Evolutionary conservation across 2,888 invertebrate genomes (phyloP), one percentile per base, ranked within the genome.

Genomic region (Scaptomyza reducta): DNA sequence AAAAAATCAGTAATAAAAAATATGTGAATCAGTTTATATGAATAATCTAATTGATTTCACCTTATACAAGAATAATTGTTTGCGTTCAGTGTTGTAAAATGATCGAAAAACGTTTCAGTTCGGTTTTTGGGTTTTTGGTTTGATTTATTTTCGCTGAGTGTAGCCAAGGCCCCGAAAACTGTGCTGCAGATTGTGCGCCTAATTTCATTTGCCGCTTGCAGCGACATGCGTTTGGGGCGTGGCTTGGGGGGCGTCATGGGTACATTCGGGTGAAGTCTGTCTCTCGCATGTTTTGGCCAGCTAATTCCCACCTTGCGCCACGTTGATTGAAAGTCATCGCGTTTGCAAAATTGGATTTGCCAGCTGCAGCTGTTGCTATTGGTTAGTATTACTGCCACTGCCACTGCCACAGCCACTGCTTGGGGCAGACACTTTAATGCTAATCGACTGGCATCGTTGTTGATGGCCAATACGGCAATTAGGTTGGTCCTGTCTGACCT

Each of bases 121-220:
- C 14, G 14, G 14, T 38, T 14, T 14, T 9, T 33, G 13, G 33
- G 13, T 38, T 38, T 38, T 38, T 7, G 2, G 1, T 6, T 33
- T 49, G 3, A 1, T 41, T 18, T 11, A 5, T 33, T 33, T 33
- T 33, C 49, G 18, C 49, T 22, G 33, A 33, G 49, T 49, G 49
- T 38, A 31, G 22, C 9, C 10, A 10, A 40, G 16, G 40, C 16
- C 14, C 16, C 10, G 2, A n/a, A 10, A 27, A 22, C 27, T 11
- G 18, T 25, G 41, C 42, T 11, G 29, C 54, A 65, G 65, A 64
- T 53, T 65, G 72, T 55, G 22, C 46, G 78, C 64, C 72, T 71
- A 78, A 84, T 78, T 84, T 61, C 65, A 84, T 80, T 77, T 68
- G 74, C 60, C 22, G 22, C 22, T 22, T 22, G 22, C 22, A 22